Conservation (phyloP, 2,888 invertebrate species). For the Cinara cedri region DNA sequence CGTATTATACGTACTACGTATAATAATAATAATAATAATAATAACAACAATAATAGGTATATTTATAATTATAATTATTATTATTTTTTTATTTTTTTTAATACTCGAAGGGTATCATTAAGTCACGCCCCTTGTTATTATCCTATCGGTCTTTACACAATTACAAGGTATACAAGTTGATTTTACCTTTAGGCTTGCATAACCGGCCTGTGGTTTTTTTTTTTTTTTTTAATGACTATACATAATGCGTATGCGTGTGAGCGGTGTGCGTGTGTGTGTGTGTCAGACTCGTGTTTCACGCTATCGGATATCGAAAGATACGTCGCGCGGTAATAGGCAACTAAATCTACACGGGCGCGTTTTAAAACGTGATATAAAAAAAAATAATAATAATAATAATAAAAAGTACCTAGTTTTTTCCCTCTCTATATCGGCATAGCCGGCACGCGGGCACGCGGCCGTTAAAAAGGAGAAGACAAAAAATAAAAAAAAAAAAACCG, state of each 20-base stretch:
- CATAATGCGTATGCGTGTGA: not conserved
- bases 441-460: not conserved
- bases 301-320: constrained; percentile 42
- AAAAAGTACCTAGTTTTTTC: not conserved
- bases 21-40: not conserved
- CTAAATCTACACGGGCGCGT: constrained; percentile 54
- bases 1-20: no score
- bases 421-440: no score
- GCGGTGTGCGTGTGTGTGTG: not conserved
- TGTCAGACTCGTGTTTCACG: constrained; percentile 49
- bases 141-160: constrained; percentile 41
- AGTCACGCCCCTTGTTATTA: constrained; percentile 48
- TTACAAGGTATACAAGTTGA: constrained; percentile 27
- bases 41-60: no score
- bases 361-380: constrained; percentile 30
- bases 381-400: no score
- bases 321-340: constrained; percentile 51
- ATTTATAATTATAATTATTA: not conserved
- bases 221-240: constrained; percentile 19
- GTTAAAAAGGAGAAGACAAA: no score
- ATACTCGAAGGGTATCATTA: constrained; percentile 18
- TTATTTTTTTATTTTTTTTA: constrained; percentile 20
- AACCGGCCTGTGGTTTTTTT: constrained; percentile 31
- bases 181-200: constrained; percentile 5
- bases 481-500: constrained; percentile 17